A percentile compares a stretch with the other conserved stretches of the same genome.
Conservation (phyloP, 2,888 invertebrate species). For the Chrysodeixis includens region DNA sequence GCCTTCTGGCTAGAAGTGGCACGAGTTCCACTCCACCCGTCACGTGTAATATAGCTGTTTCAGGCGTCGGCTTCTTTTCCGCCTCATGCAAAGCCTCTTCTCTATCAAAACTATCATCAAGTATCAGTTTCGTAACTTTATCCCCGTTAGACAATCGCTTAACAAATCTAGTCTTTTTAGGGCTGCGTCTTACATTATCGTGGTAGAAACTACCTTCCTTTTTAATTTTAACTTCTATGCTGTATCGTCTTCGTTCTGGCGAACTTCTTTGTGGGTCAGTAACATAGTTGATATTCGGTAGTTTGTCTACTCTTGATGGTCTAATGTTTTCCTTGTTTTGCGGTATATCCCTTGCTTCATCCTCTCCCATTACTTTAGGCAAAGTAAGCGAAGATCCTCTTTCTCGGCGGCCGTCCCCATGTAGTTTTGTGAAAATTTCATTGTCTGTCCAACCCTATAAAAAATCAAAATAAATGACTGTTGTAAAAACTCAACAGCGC, state of each 20-base stretch:
- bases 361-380: conserved; percentile 86
- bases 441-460: conserved; percentile 85
- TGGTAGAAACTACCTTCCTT: conserved; percentile 49
- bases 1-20: conserved; percentile 92
- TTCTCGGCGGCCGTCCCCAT: conserved; percentile 69
- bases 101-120: conserved; percentile 66
- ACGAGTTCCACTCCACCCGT: conserved; percentile 94
- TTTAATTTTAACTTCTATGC: conserved; percentile 53
- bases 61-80: conserved; percentile 80
- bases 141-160: conserved; percentile 79
- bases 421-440: conserved; percentile 78
- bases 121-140: conserved; percentile 67
- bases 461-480: neutral
- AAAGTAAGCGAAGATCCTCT: conserved; percentile 86
- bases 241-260: conserved; percentile 54
- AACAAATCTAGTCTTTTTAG: conserved; percentile 75
- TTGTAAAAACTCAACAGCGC: neutral
- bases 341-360: conserved; percentile 68
- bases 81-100: conserved; percentile 37
- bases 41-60: conserved; percentile 77
- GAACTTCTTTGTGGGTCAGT: conserved; percentile 58
- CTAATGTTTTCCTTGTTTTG: conserved; percentile 72
- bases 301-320: conserved; percentile 68
- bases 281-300: conserved; percentile 75
- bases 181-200: conserved; percentile 64